Base-by-base conservation (phyloP, 2,113 vertebrate species). In the Odocoileus hemionus region DNA sequence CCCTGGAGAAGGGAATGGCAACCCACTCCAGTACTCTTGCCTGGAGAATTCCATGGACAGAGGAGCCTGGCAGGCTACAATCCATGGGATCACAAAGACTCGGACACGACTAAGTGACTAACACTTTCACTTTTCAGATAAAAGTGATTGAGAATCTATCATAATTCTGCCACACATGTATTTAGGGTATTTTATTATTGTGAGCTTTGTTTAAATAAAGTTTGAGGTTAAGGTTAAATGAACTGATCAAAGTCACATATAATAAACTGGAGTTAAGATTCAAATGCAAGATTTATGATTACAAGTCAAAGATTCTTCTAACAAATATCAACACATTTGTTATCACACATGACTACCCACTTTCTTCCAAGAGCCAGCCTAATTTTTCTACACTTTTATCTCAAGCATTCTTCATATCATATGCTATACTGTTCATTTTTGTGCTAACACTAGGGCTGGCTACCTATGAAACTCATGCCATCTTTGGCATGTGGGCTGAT, bases 341-440 rank as follows among this genome's bases (percentile, higher is more conserved):
- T 86, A 90, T 28, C 58, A 92, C 5, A 80, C 6, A 61, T 28
- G 0, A 36, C 50, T 92, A 84, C 25, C 25, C 84, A 36, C n/a
- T 96, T 84, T 94, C 89, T 95, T 93, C 88, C 57, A 83, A 92
- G 57, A 94, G 21, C 36, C 74, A 90, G 60, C 67, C 58, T 88
- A 52, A 36, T 61, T 76, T 80, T 89, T 93, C 28, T 76, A 21
- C 23, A 55, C 17, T 79, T 92, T 74, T 21, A 55, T 50, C 39
- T 91, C 10, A 61, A 60, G 76, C 14, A 64, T 89, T 83, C 47
- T 28, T 52, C 54, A 19, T 6, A 67, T n/a, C 36, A 25, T 21
- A 76, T 15, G 26, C 70, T 86, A 36, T 1, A 7, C 23, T 91
- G 61, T 21, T 67, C 26, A 82, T 67, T 89, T 86, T 55, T 92